Base-by-base conservation (phyloP, 2,113 vertebrate genomes). In the Cryptomyrus ogoouensis region DNA sequence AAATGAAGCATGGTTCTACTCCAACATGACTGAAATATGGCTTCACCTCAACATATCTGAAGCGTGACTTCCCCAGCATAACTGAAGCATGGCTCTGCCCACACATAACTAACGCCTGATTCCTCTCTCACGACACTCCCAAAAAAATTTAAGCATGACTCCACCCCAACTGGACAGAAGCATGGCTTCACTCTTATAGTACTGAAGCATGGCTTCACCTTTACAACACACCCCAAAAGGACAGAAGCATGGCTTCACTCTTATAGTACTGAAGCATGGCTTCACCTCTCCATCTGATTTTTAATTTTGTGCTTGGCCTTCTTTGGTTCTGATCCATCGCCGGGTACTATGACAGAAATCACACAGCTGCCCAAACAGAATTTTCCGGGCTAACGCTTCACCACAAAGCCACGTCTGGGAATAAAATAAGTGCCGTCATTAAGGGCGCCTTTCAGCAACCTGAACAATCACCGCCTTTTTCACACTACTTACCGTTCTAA, bases 381-480 rank as follows among this genome's bases (percentile, higher is more conserved):
- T 84, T 47, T 47, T 24, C 83, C 83, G 21, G 21, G 42, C 83
- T 84, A 47, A n/a, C 44, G 83, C 83, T 47, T 84, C 9, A 19
- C 44, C 35, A 84, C 44, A 84, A 84, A 84, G 42, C 49, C 15
- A 31, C 7, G 44, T 47, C 83, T 46, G 47, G 50, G 85, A 47
- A 35, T 27, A 52, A 84, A 84, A 87, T 87, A 87, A 87, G 27
- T 87, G 50, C 15, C 46, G 15, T n/a, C 85, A 53, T 53, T 87
- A 53, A 17, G 47, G 27, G 39, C 31, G 10, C 85, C 85, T 53
- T 53, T 53, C 27, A 53, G 15, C 50, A 31, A 87, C 24, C 50
- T 52, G 47, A 35, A 52, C 85, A 53, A 47, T 53, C 85, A 7
- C 85, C 15, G n/a, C 49, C 84, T 50, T 87, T 52, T 49, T 53